Base-by-base conservation (phyloP, 2,113 vertebrate species). In the Delphinus delphis region DNA sequence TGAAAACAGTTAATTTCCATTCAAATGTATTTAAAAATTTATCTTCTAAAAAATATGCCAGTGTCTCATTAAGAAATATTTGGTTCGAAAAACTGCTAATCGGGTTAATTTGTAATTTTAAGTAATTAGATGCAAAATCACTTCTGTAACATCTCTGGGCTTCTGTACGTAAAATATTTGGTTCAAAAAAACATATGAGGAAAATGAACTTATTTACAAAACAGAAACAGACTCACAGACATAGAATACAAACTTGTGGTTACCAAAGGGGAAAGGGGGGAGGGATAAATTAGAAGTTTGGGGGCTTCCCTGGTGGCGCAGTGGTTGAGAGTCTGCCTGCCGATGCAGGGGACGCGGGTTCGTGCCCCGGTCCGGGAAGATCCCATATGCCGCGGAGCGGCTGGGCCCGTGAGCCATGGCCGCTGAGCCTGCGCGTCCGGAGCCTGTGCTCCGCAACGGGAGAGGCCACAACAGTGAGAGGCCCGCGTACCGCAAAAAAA, bases 71-170 rank as follows among this genome's bases (percentile, higher is more conserved):
- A 86, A 92, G 95, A 86, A 25, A 62, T 53, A 4, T 15, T 71
- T 96, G 73, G 33, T 60, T 90, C 28, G 88, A 96, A 96, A 90
- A 92, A 63, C n/a, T n/a, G 74, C 47, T 58, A 91, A 65, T 44
- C 50, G 26, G 20, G n/a, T 70, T 83, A 83, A 84, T 33, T 96
- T 90, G 44, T 36, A 70, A 80, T 50, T 73, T 79, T 79, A 95
- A 92, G 31, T 73, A 88, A 79, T 41, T 50, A 88, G 73, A 62
- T 58, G 33, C 63, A 92, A 94, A 96, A 79, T 88, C 20, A 88
- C n/a, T 93, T 89, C 28, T 26, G 41, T 21, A 70, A 53, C 20
- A 77, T 21, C 41, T 92, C 63, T 73, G 55, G 44, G 60, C 55
- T 93, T 92, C 87, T 36, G 31, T 23, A 60, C 28, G 44, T 58